Base-by-base conservation (phyloP, 92 coral and sea anemone genomes). In the Parazoanthus darwini region DNA sequence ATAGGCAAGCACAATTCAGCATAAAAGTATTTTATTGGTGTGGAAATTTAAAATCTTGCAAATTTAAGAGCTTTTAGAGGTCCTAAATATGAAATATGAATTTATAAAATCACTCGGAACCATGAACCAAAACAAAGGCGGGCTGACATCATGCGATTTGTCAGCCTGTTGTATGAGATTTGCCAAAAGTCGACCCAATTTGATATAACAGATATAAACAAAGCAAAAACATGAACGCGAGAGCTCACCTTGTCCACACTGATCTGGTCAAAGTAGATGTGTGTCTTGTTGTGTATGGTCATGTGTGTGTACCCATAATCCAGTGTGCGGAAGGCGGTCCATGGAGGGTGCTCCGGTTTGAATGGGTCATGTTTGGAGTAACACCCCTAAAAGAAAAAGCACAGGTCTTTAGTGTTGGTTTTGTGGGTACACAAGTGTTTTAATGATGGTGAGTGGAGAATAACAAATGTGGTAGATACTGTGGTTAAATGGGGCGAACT, bases 251-350 rank as follows among this genome's bases (percentile, higher is more conserved):
- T 76, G 56, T 95, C 95, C 80, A 90, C 92, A 81, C 99, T 96
- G 89, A 95, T 92, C 86, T 96, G 99, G 29, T 96, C 98, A 91
- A 95, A 18, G 94, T 92, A 93, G 33, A 96, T 44, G 82, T 95
- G 99, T 1, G 99, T 93, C 65, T 77, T 72, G 91, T 96, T 95
- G 92, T 90, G 87, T 13, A 95, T 92, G 33, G 92, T 94, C 98
- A 96, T 93, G 54, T 98, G 90, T 15, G 98, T 93, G 91, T 96
- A 96, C 1, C 99, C 99, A 66, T 96, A 96, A 91, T 95, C 99
- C 20, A 80, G 78, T 23, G 98, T 79, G 13, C 99, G 96, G 87
- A 89, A 95, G 1, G 98, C 99, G 4, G 98, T 95, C 93, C 98
- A 96, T 13, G 96, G 94, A 0, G 94, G 94, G 43, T 91, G 90